Percentiles rank a stretch among this genome's conserved stretches.
Conservation (phyloP, 2,113 vertebrate species). For the Felis chaus region DNA sequence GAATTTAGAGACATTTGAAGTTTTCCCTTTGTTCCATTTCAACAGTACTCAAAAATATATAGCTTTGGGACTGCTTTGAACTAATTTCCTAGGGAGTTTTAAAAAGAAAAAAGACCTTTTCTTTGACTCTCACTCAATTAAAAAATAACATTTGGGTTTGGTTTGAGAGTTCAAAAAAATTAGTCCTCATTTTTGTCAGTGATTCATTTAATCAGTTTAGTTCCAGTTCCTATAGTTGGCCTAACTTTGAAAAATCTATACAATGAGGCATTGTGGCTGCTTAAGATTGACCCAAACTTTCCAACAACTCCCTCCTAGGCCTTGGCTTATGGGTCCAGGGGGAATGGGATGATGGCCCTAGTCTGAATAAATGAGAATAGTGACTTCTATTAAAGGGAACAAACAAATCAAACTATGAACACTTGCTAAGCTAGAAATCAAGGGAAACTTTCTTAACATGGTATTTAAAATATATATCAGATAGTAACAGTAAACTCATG, state of each 20-base stretch:
- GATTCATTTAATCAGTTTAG: constrained; percentile 50
- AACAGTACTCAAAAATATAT: constrained; percentile 47
- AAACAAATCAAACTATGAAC: constrained; percentile 39
- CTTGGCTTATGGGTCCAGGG: neutral
- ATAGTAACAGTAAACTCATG: neutral
- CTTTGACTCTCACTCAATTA: constrained; percentile 57
- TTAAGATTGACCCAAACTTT: constrained; percentile 2
- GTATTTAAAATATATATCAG: neutral
- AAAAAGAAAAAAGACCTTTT: constrained; percentile 11
- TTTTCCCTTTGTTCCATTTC: constrained; percentile 61
- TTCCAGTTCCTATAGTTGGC: constrained; percentile 2
- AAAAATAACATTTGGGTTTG: constrained; percentile 61
- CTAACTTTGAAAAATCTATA: constrained; percentile 40
- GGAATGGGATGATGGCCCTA: neutral
- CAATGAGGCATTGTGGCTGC: neutral
- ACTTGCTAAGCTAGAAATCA: neutral
- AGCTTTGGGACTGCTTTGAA: constrained; percentile 55
- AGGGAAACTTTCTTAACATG: constrained; percentile 7
- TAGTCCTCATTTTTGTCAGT: constrained; percentile 26
- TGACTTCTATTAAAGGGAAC: neutral
- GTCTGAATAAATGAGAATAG: constrained; percentile 3
- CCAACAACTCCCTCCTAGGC: neutral
- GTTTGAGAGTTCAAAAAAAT: constrained; percentile 57
- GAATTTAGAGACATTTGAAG: constrained; percentile 63
- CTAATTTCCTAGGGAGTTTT: constrained; percentile 48